A percentile compares a stretch with the other conserved stretches of the same genome.
These are phyloP conservation scores for Sinella curviseta DNA, from an alignment of 1,140 invertebrate genomes.

Conservation along the genomic window DNA sequence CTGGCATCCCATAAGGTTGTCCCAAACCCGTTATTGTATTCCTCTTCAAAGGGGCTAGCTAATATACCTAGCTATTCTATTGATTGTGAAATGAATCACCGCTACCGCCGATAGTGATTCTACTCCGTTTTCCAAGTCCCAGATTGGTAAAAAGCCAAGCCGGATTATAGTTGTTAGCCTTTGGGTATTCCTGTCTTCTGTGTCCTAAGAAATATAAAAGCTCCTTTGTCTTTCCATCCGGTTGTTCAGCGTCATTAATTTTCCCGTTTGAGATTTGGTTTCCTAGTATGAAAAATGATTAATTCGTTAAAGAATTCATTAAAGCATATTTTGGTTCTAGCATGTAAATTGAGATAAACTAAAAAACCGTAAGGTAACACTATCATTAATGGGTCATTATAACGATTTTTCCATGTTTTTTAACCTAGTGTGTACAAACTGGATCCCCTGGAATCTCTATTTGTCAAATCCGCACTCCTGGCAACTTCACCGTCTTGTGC, in stretches of 20 bases:
- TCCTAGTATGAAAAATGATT: not conserved
- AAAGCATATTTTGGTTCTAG: too few species aligned
- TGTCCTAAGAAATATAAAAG: constrained; percentile 8
- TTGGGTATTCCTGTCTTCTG: not conserved
- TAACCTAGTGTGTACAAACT: not conserved
- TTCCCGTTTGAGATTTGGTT: not conserved
- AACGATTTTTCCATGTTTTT: not conserved
- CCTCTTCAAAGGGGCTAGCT: too few species aligned
- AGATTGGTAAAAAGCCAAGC: constrained; percentile 45
- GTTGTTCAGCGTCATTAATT: not conserved
- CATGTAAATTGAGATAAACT: too few species aligned
- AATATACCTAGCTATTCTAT: too few species aligned
- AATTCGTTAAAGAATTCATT: too few species aligned
- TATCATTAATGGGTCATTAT: too few species aligned
- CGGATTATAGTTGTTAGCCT: constrained; percentile 39
- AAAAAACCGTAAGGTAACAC: too few species aligned
- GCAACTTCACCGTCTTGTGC: not conserved
- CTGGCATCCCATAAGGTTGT: too few species aligned
- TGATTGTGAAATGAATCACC: too few species aligned
- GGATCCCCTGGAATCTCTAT: not conserved
- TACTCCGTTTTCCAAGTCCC: constrained; percentile 39
- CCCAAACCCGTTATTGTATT: too few species aligned
- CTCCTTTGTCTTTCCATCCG: not conserved
- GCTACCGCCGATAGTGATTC: too few species aligned
- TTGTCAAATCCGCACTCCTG: not conserved